Evolutionary conservation across 2,888 invertebrate species (phyloP).

Genomic region (Clitarchus hookeri): DNA sequence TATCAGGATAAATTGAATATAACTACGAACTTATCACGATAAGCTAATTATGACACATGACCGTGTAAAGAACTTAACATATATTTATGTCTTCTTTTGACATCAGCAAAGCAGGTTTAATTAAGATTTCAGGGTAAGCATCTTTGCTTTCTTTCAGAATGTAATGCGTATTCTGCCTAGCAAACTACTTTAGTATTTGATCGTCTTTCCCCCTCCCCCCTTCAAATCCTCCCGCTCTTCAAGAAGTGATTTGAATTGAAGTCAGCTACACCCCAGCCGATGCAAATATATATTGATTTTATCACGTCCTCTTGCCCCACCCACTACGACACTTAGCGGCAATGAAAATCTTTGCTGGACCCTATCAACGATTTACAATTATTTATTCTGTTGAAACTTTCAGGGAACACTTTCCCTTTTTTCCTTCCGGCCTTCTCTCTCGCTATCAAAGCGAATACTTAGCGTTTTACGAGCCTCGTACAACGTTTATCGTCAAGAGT

Average conservation of each 20-base stretch:
- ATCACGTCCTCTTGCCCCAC: not conserved
- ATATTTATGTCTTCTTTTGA: too few species aligned
- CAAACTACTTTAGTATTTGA: not conserved
- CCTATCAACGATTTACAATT: not conserved
- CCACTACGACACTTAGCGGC: not conserved
- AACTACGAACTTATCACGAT: too few species aligned
- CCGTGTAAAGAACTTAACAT: too few species aligned
- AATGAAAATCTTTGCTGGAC: not conserved
- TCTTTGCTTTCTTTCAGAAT: too few species aligned
- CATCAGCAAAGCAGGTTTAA: too few species aligned
- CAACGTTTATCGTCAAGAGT: too few species aligned
- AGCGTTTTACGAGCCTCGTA: too few species aligned
- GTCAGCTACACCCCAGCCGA: not conserved
- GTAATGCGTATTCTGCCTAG: not conserved
- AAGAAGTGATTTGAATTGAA: not conserved
- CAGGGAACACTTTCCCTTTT: not conserved
- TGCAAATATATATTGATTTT: not conserved
- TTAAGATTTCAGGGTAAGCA: too few species aligned
- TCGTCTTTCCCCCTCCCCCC: not conserved
- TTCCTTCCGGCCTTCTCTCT: too few species aligned
- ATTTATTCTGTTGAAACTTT: not conserved
- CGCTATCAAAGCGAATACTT: too few species aligned
- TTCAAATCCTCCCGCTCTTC: not conserved
- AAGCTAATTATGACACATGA: too few species aligned
- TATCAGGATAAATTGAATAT: too few species aligned